Base-by-base conservation (phyloP, 1,140 invertebrate genomes). In the Copidosoma floridanum region DNA sequence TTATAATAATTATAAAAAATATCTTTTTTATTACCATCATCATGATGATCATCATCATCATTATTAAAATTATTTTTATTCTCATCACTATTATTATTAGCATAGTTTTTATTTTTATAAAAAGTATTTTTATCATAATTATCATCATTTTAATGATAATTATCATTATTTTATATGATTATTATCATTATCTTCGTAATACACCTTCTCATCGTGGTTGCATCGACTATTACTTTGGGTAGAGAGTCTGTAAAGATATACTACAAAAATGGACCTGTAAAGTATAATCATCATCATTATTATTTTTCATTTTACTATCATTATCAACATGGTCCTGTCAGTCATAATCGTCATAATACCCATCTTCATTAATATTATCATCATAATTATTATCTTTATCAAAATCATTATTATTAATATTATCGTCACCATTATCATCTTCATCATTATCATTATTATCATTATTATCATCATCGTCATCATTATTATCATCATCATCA, bases 381-480 rank as follows among this genome's bases (percentile, higher is more conserved):
- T 35, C 32, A 35, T 35, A 6, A 35, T 12, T 35, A 35, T 35
- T 12, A 35, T 12, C 12, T 7, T 35, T 12, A 35, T 12, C 12
- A 35, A 7, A 6, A 35, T 35, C 32, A 35, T 35, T 12, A 35
- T 12, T 7, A 6, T 35, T 12, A 35, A 7, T 12, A 35, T 35
- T 35, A 35, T 35, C 32, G 12, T 35, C 12, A 35, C 12, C 32
- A 35, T 35, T 35, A 35, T 35, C 32, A 35, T 67, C 59, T 1
- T 71, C 67, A 6, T 69, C 63, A 14, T 70, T 65, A 3, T 71
- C 54, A 23, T 68, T 53, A 21, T 61, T 61, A 1, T 66, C 32
- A 14, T 65, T 68, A n/a, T 52, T 55, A 3, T 66, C 57, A 38
- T 41, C 59, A 21, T 62, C 68, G 32, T 62, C 70, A 35, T 12